These are phyloP conservation scores for Cyphomyrmex costatus DNA, from an alignment of 1,140 invertebrate species.

Conservation along the genomic window DNA sequence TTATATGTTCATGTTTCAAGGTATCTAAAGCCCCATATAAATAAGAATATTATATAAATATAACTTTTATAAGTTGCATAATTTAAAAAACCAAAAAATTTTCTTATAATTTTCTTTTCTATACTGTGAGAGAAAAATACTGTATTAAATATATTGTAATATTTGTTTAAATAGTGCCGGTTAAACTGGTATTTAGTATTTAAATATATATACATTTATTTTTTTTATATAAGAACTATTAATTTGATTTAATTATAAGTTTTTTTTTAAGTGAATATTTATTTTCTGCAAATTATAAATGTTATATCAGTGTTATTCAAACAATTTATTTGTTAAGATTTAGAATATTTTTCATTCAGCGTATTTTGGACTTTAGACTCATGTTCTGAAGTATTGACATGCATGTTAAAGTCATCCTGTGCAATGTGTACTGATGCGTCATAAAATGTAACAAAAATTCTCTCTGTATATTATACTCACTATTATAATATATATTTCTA, in stretches of 20 bases:
- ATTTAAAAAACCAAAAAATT: background rate
- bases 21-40: background rate
- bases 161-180: too few species aligned
- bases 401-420: background rate
- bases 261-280: too few species aligned
- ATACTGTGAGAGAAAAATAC: too few species aligned
- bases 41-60: background rate
- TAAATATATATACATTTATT: too few species aligned
- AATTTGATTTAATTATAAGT: too few species aligned
- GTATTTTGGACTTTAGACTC: background rate
- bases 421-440: background rate
- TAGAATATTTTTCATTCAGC: too few species aligned
- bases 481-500: background rate
- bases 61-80: background rate
- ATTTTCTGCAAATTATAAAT: too few species aligned
- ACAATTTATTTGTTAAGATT: too few species aligned
- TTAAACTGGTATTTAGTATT: too few species aligned
- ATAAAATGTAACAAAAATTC: background rate
- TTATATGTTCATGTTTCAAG: background rate
- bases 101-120: background rate
- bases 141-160: too few species aligned
- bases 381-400: background rate
- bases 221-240: too few species aligned
- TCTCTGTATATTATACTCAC: background rate
- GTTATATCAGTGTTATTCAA: too few species aligned